These are phyloP conservation scores for Heliopora coerulea DNA, from an alignment of 92 coral and sea anemone genomes.

Conservation along the genomic window DNA sequence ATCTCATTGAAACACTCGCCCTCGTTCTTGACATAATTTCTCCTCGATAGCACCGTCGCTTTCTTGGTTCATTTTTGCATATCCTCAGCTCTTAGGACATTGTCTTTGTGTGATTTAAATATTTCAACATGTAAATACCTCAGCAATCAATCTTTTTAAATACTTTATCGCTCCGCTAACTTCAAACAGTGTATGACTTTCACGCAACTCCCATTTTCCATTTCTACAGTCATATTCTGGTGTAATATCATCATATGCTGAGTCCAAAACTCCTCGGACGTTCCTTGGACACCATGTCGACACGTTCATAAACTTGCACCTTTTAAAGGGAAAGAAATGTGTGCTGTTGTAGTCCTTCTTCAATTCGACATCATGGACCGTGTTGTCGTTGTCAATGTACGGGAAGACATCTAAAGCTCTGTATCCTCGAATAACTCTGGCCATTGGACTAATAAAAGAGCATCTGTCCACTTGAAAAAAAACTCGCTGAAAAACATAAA, in stretches of 20 bases:
- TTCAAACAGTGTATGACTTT: neutral
- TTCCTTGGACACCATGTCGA: slow-evolving; percentile 23
- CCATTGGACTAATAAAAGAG: slow-evolving; percentile 18
- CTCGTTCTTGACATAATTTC: too few species aligned
- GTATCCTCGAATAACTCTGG: slow-evolving; percentile 6
- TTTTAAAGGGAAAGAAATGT: slow-evolving; percentile 25
- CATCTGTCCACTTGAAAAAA: slow-evolving; percentile 20
- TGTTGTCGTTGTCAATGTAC: neutral
- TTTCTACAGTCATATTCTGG: neutral
- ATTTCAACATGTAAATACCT: too few species aligned
- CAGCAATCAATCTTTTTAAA: neutral
- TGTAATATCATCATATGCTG: slow-evolving; percentile 2
- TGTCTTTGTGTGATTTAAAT: too few species aligned
- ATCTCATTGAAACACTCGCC: too few species aligned
- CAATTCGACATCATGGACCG: slow-evolving; percentile 10
- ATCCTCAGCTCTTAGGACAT: too few species aligned
- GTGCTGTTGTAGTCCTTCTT: neutral
- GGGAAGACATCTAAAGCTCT: slow-evolving; percentile 3
- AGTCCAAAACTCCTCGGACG: neutral
- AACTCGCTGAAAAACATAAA: neutral
- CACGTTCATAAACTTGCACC: slow-evolving; percentile 22
- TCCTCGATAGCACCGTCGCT: too few species aligned
- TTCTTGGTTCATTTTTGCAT: too few species aligned
- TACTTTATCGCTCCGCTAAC: neutral
- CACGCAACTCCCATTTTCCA: neutral